Evolutionary conservation across 1,140 invertebrate species (phyloP).

Genomic region (Aleiodes sp.): DNA sequence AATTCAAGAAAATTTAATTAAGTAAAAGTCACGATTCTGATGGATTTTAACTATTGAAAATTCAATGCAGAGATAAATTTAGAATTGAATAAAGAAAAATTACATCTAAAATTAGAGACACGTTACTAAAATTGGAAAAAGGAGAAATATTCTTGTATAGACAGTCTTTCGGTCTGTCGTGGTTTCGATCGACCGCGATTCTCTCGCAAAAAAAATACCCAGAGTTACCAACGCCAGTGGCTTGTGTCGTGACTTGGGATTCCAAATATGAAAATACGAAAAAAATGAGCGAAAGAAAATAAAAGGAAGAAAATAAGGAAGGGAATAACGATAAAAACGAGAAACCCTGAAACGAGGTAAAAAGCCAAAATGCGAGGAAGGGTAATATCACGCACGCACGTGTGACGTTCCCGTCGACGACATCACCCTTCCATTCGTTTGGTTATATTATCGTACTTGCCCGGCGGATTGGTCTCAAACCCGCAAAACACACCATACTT

Average conservation of each 20-base stretch:
- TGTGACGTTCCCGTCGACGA: conserved; percentile 29
- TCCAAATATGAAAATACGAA: conserved; percentile 23
- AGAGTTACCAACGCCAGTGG: background rate
- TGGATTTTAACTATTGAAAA: no score
- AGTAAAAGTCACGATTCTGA: no score
- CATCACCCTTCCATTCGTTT: conserved; percentile 1
- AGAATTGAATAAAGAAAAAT: no score
- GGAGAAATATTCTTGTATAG: background rate
- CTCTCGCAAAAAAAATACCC: background rate
- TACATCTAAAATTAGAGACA: no score
- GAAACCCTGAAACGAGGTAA: background rate
- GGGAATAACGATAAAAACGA: conserved; percentile 19
- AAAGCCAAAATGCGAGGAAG: conserved; percentile 20
- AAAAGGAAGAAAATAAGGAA: conserved; percentile 24
- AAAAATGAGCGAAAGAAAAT: background rate
- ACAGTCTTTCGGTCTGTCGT: background rate
- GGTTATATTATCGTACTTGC: background rate
- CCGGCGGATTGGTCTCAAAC: background rate
- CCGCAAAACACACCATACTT: background rate
- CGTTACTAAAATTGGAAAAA: background rate
- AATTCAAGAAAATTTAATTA: no score
- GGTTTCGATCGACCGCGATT: conserved; percentile 19
- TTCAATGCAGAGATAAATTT: no score
- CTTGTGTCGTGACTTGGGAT: conserved; percentile 27
- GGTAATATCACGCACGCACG: conserved; percentile 26